phyloP scores from a whole-genome alignment of 2,888 invertebrate species.

The Ophioninae sp. region DNA sequence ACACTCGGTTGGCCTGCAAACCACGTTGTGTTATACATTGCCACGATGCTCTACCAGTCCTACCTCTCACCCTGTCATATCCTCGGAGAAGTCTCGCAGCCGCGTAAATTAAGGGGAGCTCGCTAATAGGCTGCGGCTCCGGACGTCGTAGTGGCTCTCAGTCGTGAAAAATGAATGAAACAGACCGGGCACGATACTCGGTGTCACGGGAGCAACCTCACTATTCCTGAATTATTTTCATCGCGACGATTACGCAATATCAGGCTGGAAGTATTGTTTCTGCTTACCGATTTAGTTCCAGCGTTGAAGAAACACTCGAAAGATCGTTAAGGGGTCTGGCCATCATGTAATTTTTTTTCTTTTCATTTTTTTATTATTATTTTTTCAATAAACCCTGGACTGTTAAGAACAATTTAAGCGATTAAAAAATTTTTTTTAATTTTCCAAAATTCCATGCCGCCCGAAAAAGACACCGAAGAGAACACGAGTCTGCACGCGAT shows the following conservation, averaged over 20 bases:
- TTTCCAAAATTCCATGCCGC: neutral
- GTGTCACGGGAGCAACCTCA: neutral
- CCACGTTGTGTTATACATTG: slow-evolving; percentile 20
- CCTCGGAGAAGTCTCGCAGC: slow-evolving; percentile 4
- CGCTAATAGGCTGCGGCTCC: neutral
- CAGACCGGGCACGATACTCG: neutral
- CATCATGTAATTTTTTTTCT: too few relatives aligned
- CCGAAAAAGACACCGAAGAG: neutral
- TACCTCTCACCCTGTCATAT: slow-evolving; percentile 23
- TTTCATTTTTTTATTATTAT: too few relatives aligned
- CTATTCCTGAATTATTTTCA: slow-evolving; percentile 2
- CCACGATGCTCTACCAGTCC: slow-evolving; percentile 30
- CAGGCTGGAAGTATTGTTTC: neutral
- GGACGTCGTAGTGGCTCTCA: slow-evolving; percentile 7
- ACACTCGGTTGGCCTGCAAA: slow-evolving; percentile 35
- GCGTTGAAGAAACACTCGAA: too few relatives aligned
- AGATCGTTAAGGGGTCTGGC: too few relatives aligned
- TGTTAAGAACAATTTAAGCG: too few relatives aligned
- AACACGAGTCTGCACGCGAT: neutral
- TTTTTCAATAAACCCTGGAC: too few relatives aligned
- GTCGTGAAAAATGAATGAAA: slow-evolving; percentile 12
- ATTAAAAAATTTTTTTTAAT: too few relatives aligned
- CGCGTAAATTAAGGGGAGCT: slow-evolving; percentile 20
- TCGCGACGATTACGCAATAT: too few relatives aligned
- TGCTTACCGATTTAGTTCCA: neutral